Conservation (phyloP, 1,140 invertebrate genomes). For the Stenopsyche tienmushanensis region DNA sequence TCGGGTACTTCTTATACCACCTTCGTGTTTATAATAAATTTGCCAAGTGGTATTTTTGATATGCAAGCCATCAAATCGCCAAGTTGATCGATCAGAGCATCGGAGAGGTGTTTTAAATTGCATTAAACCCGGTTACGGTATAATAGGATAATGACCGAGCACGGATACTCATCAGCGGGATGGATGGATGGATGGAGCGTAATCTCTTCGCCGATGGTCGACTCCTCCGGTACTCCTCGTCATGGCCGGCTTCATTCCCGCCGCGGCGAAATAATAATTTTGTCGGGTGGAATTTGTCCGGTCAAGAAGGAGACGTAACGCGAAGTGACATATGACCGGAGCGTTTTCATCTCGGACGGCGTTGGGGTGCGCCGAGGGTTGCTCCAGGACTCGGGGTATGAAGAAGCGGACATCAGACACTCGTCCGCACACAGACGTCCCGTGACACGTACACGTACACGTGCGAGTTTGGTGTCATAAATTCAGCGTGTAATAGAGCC, state of each 20-base stretch:
- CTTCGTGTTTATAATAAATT: too few relatives aligned
- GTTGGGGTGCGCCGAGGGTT: too few relatives aligned
- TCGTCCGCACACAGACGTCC: not conserved
- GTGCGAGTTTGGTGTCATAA: constrained; percentile 34
- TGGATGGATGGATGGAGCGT: too few relatives aligned
- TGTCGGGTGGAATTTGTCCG: too few relatives aligned
- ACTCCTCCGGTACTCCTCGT: too few relatives aligned
- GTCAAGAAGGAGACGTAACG: not conserved
- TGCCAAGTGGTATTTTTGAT: too few relatives aligned
- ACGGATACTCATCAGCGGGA: too few relatives aligned
- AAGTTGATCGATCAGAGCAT: not conserved
- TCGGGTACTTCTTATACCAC: too few relatives aligned
- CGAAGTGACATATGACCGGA: not conserved
- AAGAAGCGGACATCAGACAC: too few relatives aligned
- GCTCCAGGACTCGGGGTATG: too few relatives aligned
- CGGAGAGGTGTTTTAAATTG: constrained; percentile 7
- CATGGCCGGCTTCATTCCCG: too few relatives aligned
- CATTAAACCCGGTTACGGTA: constrained; percentile 6
- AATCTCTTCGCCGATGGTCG: not conserved
- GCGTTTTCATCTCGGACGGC: not conserved
- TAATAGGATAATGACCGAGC: constrained; percentile 8
- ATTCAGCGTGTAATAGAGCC: constrained; percentile 40
- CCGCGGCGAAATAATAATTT: not conserved
- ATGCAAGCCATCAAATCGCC: not conserved
- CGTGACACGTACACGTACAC: constrained; percentile 11